phyloP scores from a whole-genome alignment of 2,113 vertebrate genomes.

The Addax nasomaculatus region DNA sequence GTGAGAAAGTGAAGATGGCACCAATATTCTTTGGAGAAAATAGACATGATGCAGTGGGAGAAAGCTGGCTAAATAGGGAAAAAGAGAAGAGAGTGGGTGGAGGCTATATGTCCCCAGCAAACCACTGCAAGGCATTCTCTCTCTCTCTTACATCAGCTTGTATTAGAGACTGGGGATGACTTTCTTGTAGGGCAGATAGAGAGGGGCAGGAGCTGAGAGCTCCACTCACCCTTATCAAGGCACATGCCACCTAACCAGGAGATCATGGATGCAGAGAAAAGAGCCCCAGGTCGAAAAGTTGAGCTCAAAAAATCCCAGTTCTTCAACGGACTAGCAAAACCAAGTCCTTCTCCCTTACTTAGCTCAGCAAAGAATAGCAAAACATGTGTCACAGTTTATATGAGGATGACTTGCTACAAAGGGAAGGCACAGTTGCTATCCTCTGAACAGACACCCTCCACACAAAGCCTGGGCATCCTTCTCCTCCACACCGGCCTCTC shows the following conservation, averaged over 20 bases:
- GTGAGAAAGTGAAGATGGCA: neutral
- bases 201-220: neutral
- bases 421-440: neutral
- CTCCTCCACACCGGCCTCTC: neutral
- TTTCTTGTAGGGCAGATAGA: neutral
- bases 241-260: no score
- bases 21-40: neutral
- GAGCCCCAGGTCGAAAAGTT: neutral
- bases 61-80: neutral
- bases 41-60: neutral
- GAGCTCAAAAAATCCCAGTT: neutral
- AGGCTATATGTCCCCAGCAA: neutral
- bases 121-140: neutral
- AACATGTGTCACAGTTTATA: rapidly evolving
- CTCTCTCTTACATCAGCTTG: neutral
- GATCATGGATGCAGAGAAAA: neutral
- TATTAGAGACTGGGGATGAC: neutral
- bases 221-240: rapidly evolving
- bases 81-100: neutral
- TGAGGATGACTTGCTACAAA: neutral
- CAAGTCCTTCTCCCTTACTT: neutral
- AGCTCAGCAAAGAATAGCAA: neutral
- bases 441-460: neutral
- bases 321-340: neutral
- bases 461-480: neutral